Conservation (phyloP, 2,888 invertebrate species). For the Lobophora halterata region DNA sequence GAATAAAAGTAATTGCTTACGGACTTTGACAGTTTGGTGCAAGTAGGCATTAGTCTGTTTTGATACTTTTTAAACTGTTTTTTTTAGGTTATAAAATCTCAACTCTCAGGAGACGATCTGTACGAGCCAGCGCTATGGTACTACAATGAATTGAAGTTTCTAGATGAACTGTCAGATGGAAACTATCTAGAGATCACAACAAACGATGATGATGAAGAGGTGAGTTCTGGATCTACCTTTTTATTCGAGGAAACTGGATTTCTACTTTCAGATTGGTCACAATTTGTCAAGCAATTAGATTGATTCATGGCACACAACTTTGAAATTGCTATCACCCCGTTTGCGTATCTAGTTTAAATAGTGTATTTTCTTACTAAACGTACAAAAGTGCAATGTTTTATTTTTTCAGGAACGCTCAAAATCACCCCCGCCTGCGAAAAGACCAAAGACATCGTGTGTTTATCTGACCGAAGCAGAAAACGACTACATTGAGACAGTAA, state of each 20-base stretch:
- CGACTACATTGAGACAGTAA: background rate
- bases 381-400: background rate
- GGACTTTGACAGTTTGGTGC: too few relatives aligned
- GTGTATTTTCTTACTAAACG: background rate
- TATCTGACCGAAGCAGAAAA: slow-evolving; percentile 7
- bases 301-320: too few relatives aligned
- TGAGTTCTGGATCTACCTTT: too few relatives aligned
- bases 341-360: too few relatives aligned
- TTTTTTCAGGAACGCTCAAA: slow-evolving; percentile 3
- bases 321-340: too few relatives aligned
- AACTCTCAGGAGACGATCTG: slow-evolving; percentile 2
- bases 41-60: background rate
- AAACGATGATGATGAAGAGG: slow-evolving; percentile 3
- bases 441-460: slow-evolving; percentile 5
- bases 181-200: background rate
- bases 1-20: too few relatives aligned
- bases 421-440: slow-evolving; percentile 6
- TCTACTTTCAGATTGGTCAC: too few relatives aligned
- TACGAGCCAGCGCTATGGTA: slow-evolving; percentile 38
- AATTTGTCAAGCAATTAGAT: too few relatives aligned
- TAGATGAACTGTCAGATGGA: slow-evolving; percentile 3
- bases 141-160: slow-evolving; percentile 29
- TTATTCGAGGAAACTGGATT: too few relatives aligned
- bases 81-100: slow-evolving; percentile 20
- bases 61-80: background rate